Conservation (phyloP, 2,113 vertebrate species). For the Bothrops jararaca region DNA sequence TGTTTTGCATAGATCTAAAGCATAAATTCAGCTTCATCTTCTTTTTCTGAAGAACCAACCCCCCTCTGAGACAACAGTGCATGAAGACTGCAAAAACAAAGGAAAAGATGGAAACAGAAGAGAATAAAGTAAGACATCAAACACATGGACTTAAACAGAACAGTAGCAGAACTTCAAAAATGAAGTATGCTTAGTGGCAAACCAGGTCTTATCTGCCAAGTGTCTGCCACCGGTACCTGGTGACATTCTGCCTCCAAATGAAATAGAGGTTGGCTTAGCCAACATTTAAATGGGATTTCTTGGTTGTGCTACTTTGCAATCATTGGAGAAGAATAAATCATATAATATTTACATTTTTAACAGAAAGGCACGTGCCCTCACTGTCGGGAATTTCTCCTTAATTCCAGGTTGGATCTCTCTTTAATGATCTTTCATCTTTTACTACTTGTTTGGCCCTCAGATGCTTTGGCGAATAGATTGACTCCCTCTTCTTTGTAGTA, state of each 20-base stretch:
- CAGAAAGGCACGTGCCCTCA: background rate
- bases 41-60: slow-evolving; percentile 65
- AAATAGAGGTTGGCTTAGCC: background rate
- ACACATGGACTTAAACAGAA: slow-evolving; percentile 17
- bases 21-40: slow-evolving; percentile 71
- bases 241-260: background rate
- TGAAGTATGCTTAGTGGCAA: slow-evolving; percentile 31
- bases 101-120: slow-evolving; percentile 37
- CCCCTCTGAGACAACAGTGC: slow-evolving; percentile 58
- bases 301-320: background rate
- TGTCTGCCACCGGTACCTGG: background rate
- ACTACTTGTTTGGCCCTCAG: too few relatives aligned
- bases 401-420: too few relatives aligned
- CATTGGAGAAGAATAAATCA: background rate
- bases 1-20: slow-evolving; percentile 68
- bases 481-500: too few relatives aligned
- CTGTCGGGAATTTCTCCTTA: too few relatives aligned
- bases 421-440: too few relatives aligned
- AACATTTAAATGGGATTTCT: background rate
- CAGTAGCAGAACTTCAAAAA: background rate
- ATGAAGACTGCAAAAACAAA: slow-evolving; percentile 52
- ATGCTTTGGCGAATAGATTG: too few relatives aligned
- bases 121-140: slow-evolving; percentile 51
- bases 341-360: background rate
- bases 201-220: slow-evolving; percentile 3